A percentile compares a stretch with the other conserved stretches of the same genome.
Evolutionary conservation across 2,888 invertebrate genomes (phyloP).

Genomic region (Boloria selene): DNA sequence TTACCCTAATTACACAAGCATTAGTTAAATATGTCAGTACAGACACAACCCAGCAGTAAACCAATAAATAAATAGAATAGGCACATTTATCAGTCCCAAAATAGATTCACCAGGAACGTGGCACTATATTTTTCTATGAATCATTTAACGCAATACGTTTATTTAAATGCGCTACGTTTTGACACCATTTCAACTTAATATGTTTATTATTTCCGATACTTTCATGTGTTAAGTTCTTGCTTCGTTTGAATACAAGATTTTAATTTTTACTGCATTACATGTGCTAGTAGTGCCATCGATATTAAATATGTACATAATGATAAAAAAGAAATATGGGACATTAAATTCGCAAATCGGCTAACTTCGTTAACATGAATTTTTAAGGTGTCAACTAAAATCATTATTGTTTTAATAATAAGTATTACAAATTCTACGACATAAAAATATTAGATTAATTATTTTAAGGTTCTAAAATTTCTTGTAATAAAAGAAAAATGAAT

Average conservation of each 20-base stretch:
- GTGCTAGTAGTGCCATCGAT: too few relatives aligned
- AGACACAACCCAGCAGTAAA: constrained; percentile 15
- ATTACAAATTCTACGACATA: too few relatives aligned
- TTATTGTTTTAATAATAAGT: too few relatives aligned
- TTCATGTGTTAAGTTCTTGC: not conserved
- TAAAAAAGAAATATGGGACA: too few relatives aligned
- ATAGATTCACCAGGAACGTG: constrained; percentile 21
- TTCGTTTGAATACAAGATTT: not conserved
- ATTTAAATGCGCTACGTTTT: constrained; percentile 19
- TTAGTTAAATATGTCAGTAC: constrained; percentile 12
- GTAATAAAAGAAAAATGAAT: too few relatives aligned
- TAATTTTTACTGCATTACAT: too few relatives aligned
- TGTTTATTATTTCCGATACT: constrained; percentile 32
- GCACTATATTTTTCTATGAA: constrained; percentile 42
- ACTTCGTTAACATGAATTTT: too few relatives aligned
- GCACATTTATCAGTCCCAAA: constrained; percentile 22
- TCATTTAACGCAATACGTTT: constrained; percentile 39
- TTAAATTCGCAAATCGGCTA: too few relatives aligned
- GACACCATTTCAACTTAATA: constrained; percentile 20
- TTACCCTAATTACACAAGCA: constrained; percentile 12
- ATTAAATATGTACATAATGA: too few relatives aligned
- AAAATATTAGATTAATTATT: too few relatives aligned
- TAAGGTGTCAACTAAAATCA: too few relatives aligned
- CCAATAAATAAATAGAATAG: constrained; percentile 30
- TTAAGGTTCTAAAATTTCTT: too few relatives aligned